Conservation (phyloP, 64 coral and sea anemone genomes). For the Astreopora myriophthalma region DNA sequence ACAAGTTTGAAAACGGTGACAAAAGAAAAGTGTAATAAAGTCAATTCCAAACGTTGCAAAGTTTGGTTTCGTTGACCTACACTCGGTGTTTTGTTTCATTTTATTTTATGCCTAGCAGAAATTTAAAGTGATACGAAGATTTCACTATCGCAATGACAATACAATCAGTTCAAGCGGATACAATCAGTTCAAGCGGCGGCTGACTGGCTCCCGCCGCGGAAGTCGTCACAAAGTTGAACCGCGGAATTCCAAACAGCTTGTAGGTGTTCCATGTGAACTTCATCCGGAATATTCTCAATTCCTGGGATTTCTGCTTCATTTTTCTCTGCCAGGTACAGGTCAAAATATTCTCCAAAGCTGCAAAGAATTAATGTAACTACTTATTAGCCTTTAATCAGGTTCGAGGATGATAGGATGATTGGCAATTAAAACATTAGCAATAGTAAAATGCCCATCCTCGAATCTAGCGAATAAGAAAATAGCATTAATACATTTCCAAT, state of each 20-base stretch:
- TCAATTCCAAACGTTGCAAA: too few relatives aligned
- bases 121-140: too few relatives aligned
- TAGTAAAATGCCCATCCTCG: not conserved
- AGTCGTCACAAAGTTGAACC: slow-evolving; percentile 51
- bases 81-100: too few relatives aligned
- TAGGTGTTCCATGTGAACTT: slow-evolving; percentile 20
- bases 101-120: too few relatives aligned
- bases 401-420: not conserved
- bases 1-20: too few relatives aligned
- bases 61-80: too few relatives aligned
- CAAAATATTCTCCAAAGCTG: slow-evolving; percentile 64
- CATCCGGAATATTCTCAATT: slow-evolving; percentile 45
- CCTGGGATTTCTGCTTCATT: slow-evolving; percentile 55
- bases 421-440: too few relatives aligned
- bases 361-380: not conserved
- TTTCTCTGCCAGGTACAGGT: slow-evolving; percentile 49
- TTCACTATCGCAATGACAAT: too few relatives aligned
- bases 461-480: not conserved
- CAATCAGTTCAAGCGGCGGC: not conserved
- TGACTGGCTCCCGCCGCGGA: not conserved
- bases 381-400: not conserved
- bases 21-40: too few relatives aligned
- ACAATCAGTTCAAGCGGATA: too few relatives aligned
- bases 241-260: slow-evolving; percentile 61
- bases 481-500: too few relatives aligned